Percentiles rank a stretch among this genome's conserved stretches.
phyloP scores from a whole-genome alignment of 2,888 invertebrate species.

The Neuroscelio doddi region DNA sequence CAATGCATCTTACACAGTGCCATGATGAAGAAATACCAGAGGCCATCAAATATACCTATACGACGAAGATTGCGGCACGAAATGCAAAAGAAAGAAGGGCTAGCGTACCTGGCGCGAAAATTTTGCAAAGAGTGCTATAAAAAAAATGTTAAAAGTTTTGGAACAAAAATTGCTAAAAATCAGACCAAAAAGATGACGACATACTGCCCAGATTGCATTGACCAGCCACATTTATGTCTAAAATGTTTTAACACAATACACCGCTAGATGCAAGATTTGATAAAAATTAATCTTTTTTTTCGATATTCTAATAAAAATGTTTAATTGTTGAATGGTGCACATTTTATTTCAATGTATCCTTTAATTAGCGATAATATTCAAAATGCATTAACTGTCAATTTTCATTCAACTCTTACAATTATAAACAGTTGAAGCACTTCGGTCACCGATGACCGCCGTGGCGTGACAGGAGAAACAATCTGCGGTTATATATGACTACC shows the following conservation, averaged over 20 bases:
- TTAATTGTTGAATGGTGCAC: conserved; percentile 17
- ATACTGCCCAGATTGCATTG: conserved; percentile 3
- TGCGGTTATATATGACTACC: too few relatives aligned
- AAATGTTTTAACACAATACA: neutral
- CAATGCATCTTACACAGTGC: conserved; percentile 20
- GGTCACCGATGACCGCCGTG: conserved; percentile 9
- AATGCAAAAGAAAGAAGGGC: conserved; percentile 1
- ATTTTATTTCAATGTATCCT: conserved; percentile 17
- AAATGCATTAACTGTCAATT: conserved; percentile 5
- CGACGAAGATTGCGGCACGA: neutral
- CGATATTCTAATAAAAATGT: conserved; percentile 8
- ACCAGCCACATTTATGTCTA: conserved; percentile 13
- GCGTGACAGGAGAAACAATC: too few relatives aligned
- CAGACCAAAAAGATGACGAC: conserved; percentile 2
- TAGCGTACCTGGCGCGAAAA: conserved; percentile 12
- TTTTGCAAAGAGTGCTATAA: conserved; percentile 20
- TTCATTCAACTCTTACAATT: conserved; percentile 14
- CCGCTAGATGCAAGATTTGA: too few relatives aligned
- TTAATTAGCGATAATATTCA: too few relatives aligned
- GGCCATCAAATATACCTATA: conserved; percentile 10
- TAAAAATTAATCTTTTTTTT: too few relatives aligned
- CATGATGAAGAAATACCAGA: conserved; percentile 9
- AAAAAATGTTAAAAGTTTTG: conserved; percentile 15
- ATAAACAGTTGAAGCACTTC: conserved; percentile 14
- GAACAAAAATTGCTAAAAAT: conserved; percentile 13